Conservation (phyloP, 2,797 vertebrate species). For the Toxotes lorentzi region DNA sequence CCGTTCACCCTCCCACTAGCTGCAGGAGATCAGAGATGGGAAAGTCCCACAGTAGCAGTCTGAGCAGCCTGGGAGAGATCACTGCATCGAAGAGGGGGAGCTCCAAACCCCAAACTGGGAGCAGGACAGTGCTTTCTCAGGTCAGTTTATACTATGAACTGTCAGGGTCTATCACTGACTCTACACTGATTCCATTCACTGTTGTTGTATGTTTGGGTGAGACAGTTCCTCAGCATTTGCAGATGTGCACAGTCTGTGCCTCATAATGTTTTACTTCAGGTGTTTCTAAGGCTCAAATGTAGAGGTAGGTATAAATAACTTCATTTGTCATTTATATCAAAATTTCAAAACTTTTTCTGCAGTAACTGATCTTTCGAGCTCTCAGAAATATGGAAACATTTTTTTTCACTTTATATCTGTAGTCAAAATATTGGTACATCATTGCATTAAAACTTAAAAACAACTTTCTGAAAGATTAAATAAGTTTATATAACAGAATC, state of each 20-base stretch:
- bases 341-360: background rate
- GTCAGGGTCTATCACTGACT: background rate
- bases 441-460: background rate
- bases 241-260: background rate
- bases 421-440: background rate
- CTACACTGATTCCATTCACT: background rate
- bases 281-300: background rate
- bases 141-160: slow-evolving; percentile 66
- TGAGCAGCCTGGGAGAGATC: slow-evolving; percentile 76
- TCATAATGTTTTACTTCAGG: background rate
- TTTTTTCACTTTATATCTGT: background rate
- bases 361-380: background rate
- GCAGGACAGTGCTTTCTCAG: slow-evolving; percentile 63
- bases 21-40: background rate
- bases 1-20: slow-evolving; percentile 25
- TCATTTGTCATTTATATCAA: background rate
- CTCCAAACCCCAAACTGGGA: slow-evolving; percentile 58
- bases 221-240: background rate
- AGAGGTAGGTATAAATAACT: background rate
- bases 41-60: slow-evolving; percentile 74
- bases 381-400: background rate
- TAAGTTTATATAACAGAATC: background rate
- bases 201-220: background rate
- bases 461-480: background rate
- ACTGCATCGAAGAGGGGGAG: slow-evolving; percentile 48